Evolutionary conservation across 2,888 invertebrate species (phyloP).

Genomic region (Neoitamus cyanurus): DNA sequence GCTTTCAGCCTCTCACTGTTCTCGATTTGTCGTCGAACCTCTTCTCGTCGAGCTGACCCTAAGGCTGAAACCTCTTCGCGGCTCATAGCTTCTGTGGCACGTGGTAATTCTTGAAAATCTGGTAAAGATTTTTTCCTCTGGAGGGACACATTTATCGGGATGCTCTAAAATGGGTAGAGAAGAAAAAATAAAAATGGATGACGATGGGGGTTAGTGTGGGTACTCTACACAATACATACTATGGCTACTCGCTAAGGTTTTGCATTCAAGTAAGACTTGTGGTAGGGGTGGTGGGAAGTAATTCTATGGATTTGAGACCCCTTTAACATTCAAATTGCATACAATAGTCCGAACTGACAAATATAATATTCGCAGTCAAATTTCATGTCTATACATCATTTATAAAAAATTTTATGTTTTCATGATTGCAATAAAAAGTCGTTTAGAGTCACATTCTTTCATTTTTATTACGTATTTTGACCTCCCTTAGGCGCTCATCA

Average conservation of each 20-base stretch:
- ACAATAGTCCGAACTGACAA: no score
- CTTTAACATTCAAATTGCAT: background rate
- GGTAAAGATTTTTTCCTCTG: conserved; percentile 97
- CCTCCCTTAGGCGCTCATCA: no score
- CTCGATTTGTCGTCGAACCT: conserved; percentile 89
- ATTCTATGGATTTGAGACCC: background rate
- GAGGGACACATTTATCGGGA: conserved; percentile 81
- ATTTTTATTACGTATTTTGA: no score
- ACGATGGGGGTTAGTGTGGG: background rate
- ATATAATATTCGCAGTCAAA: no score
- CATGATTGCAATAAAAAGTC: no score
- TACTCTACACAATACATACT: background rate
- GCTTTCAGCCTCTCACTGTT: conserved; percentile 92
- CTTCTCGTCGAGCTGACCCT: conserved; percentile 94
- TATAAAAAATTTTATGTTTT: no score
- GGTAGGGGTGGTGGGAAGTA: background rate
- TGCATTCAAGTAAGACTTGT: background rate
- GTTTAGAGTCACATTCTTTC: no score
- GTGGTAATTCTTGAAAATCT: conserved; percentile 88
- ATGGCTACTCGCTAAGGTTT: background rate
- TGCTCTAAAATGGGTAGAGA: conserved; percentile 70
- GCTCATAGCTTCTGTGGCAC: conserved; percentile 85
- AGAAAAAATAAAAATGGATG: conserved; percentile 52
- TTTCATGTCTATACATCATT: no score
- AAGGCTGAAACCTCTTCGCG: conserved; percentile 95